Evolutionary conservation across 2,888 invertebrate genomes (phyloP), one percentile per base, ranked within the genome.

Genomic region (Nemapogon koenigi): DNA sequence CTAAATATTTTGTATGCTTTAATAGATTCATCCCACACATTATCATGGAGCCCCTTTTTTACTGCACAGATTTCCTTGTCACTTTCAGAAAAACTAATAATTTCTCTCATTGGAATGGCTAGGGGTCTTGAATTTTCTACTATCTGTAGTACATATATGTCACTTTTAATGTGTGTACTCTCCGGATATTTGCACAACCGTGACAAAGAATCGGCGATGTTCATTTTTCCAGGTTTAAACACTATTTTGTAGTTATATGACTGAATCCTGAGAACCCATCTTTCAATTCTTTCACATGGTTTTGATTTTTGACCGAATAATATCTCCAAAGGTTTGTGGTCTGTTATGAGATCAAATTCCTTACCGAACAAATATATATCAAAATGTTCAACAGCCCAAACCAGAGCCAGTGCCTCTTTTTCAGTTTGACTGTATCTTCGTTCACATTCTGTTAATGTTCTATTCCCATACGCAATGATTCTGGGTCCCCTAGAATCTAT

Each of bases 401-500:
- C 41, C 4, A 41, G 25, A 2, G 42, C 42, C 3, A 42, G 32
- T 2, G 42, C 52, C 59, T 49, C 57, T 50, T 41, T 53, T 53
- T 44, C 57, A 48, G 17, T 53, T 40, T 55, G 55, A 3, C 50
- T 62, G 42, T 57, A 59, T 11, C 42, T 45, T 26, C 45, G 49
- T 39, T 73, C 58, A 3, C 50, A 49, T 7, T 46, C 55, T 19
- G 52, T 51, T 36, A 59, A 50, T 41, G 48, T 63, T 45, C 46
- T 50, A 33, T 60, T 68, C 0, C 61, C 65, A 45, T 59, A 68
- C 2, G 53, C 50, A 18, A 70, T 62, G 3, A 69, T 45, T 43
- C 53, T 42, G 16, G 46, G 46, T 1, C 46, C 51, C 16, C 43
- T 43, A 1, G 40, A 6, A 14, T 46, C 38, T 3, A 41, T 40